Percentiles rank a stretch among this genome's conserved stretches.
Conservation (phyloP, 2,113 vertebrate species). For the Phasianus colchicus region DNA sequence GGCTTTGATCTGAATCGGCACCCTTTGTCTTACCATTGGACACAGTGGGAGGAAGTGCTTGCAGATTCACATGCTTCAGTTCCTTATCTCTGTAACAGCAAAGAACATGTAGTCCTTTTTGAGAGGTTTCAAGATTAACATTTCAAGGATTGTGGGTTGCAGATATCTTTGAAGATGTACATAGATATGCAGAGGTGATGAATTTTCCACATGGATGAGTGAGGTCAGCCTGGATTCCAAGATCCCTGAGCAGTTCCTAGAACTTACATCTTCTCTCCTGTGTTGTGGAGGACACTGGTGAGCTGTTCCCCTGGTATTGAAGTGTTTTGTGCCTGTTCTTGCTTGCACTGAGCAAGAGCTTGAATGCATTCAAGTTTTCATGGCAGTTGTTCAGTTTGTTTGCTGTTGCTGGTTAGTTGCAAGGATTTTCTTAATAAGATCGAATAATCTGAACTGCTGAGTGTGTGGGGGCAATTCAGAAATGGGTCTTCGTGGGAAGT, state of each 20-base stretch:
- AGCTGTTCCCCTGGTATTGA: neutral
- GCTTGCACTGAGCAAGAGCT: neutral
- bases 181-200: fast-evolving
- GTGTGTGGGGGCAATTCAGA: neutral
- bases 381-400: neutral
- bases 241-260: neutral
- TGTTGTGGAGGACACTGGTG: neutral
- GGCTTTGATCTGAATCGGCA: neutral
- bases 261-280: neutral
- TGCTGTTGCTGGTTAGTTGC: neutral
- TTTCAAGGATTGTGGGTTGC: neutral
- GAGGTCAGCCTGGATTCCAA: neutral
- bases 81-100: neutral
- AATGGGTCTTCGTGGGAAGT: neutral
- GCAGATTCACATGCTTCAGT: neutral
- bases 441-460: neutral
- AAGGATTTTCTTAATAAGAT: neutral
- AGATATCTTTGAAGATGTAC: neutral
- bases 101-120: neutral
- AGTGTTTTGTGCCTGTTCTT: neutral
- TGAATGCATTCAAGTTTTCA: neutral
- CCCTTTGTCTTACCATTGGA: neutral
- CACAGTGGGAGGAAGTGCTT: fast-evolving
- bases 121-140: neutral
- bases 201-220: fast-evolving